phyloP scores from a whole-genome alignment of 2,113 vertebrate species.

The Rattus norvegicus region GRCr8 NC_086019.1:154875501-154876000 shows the following conservation, averaged over 20 bases:
- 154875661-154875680: not conserved
- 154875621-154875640: not conserved
- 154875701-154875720: slow-evolving; percentile 10
- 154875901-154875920: slow-evolving; percentile 3
- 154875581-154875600: not conserved
- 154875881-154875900: not conserved
- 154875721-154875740: not conserved
- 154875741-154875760: not conserved
- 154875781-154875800: not conserved
- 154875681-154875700: slow-evolving; percentile 26
- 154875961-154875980: not conserved
- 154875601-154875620: slow-evolving; percentile 19
- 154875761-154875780: not conserved
- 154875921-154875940: not conserved
- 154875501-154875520: not conserved
- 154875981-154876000: not conserved
- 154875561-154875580: not conserved
- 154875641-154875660: slow-evolving; percentile 8
- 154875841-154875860: not conserved
- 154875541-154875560: not conserved
- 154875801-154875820: not conserved
- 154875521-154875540: not conserved
- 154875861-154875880: not conserved
- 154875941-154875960: slow-evolving; percentile 5
- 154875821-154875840: not conserved